A percentile compares a stretch with the other conserved stretches of the same genome.
These are phyloP conservation scores for Pocota personata DNA, from an alignment of 2,888 invertebrate species.

Conservation along the genomic window DNA sequence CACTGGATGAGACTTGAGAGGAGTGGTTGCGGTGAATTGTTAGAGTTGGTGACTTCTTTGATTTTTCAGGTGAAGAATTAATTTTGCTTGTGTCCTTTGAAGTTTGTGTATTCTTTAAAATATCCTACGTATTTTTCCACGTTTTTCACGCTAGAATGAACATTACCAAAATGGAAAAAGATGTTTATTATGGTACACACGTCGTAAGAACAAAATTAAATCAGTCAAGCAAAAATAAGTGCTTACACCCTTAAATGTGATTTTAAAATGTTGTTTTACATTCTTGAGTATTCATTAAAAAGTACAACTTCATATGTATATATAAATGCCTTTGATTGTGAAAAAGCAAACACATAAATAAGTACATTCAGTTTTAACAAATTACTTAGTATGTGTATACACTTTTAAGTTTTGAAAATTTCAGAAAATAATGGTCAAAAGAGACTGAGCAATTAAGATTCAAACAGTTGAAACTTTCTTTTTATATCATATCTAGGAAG, in stretches of 20 bases:
- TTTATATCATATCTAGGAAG: too few relatives aligned
- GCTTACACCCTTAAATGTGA: not conserved
- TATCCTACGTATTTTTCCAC: not conserved
- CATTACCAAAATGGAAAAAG: not conserved
- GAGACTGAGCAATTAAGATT: too few relatives aligned
- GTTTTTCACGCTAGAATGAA: not conserved
- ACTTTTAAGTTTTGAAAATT: too few relatives aligned
- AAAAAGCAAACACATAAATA: too few relatives aligned
- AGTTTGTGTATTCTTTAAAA: constrained; percentile 17
- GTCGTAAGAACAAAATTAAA: not conserved
- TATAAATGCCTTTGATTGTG: too few relatives aligned
- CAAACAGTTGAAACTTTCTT: too few relatives aligned
- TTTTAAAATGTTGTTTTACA: not conserved
- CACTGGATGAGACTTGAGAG: too few relatives aligned
- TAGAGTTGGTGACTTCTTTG: constrained; percentile 35
- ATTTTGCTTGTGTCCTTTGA: constrained; percentile 30
- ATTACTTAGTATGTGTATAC: too few relatives aligned
- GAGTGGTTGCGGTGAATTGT: constrained; percentile 13
- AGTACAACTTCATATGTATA: too few relatives aligned
- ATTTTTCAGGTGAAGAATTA: constrained; percentile 55
- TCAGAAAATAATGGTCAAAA: too few relatives aligned
- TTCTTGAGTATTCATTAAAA: not conserved
- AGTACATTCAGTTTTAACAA: too few relatives aligned
- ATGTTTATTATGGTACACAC: not conserved
- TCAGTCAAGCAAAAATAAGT: not conserved